Evolutionary conservation across 2,797 vertebrate species (phyloP), one percentile per base, ranked within the genome.

Genomic region (Diplodus puntazzo): DNA sequence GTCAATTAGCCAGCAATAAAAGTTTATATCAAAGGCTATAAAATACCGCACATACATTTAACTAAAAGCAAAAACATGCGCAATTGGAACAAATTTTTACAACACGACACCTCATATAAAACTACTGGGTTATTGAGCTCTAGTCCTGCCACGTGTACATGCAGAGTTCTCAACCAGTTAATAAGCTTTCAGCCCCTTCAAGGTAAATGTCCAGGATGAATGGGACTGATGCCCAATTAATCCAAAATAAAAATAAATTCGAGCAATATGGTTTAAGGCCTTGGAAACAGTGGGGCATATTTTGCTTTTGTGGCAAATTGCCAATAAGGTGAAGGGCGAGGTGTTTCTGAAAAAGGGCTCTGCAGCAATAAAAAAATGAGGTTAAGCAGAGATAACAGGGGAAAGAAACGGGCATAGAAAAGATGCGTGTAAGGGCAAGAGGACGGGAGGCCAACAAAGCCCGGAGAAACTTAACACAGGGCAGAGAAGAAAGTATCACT

Each of bases 371-470:
- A 82, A 88, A 79, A 79, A 5, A 25, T 42, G 64, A 80, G 54
- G 76, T 86, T 85, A 80, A 75, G 77, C 39, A 71, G 60, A 82
- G 80, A 82, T 81, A 87, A 87, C 80, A 80, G 55, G 10, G 77
- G 70, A 76, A 79, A 80, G 75, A 83, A 77, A 71, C 55, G 43
- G 62, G 62, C 48, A 65, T 39, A 87, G 30, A 80, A 82, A 73
- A 75, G 76, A 86, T 76, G 61, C 52, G 50, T 86, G 77, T 79
- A 78, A 73, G 72, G 77, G 66, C 76, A 76, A 59, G 54, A 83
- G 68, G 83, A 54, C 74, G 57, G n/a, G 69, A 73, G 17, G 74
- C 71, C 73, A 89, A 76, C 34, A 69, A 71, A 77, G 39, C 12
- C 77, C 13, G 20, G 55, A 75, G 60, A 52, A 54, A 83, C 81